phyloP scores from a whole-genome alignment of 2,797 vertebrate genomes.

The Carcharodon carcharias region DNA sequence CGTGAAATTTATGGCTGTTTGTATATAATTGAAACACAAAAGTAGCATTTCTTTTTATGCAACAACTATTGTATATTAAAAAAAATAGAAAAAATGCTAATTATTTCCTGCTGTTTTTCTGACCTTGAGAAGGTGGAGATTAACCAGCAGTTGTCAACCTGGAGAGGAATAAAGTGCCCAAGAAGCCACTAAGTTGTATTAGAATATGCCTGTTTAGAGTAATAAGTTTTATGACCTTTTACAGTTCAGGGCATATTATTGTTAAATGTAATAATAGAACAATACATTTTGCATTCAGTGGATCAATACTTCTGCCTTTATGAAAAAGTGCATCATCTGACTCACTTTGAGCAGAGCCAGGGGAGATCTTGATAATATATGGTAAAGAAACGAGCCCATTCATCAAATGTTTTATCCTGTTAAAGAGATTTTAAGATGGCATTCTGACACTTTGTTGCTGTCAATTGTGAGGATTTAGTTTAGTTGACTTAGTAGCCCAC shows the following conservation, averaged over 20 bases:
- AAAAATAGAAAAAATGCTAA: too few species aligned
- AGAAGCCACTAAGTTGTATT: neutral
- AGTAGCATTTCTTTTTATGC: neutral
- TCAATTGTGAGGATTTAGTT: neutral
- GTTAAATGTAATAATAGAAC: neutral
- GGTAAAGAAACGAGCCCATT: neutral
- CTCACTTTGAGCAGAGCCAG: neutral
- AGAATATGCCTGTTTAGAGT: neutral
- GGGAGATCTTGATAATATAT: neutral
- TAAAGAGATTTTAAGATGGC: neutral
- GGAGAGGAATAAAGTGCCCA: too few species aligned
- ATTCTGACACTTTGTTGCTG: neutral
- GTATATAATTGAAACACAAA: neutral
- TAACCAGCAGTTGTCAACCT: too few species aligned
- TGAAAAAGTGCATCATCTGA: neutral
- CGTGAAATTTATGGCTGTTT: neutral
- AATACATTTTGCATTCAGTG: neutral
- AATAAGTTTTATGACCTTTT: neutral
- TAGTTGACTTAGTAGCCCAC: neutral
- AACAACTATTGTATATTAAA: too few species aligned
- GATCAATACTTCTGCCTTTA: neutral
- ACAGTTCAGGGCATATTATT: neutral
- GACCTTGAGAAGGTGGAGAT: neutral
- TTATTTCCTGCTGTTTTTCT: neutral
- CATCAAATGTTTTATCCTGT: neutral